Conservation (phyloP, 2,888 invertebrate species). For the Erebia aethiops region DNA sequence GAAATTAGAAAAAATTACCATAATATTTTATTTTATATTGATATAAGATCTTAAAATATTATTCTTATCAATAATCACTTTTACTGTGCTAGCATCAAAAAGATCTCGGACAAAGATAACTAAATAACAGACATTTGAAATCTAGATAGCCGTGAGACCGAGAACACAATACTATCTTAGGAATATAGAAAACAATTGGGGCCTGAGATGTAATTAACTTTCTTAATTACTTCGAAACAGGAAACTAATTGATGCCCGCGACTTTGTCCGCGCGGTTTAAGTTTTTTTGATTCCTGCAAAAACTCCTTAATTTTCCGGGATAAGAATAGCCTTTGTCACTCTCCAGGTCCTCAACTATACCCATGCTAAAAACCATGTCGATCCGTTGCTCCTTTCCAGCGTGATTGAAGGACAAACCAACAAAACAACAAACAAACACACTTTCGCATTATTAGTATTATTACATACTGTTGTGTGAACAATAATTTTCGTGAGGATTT, state of each 20-base stretch:
- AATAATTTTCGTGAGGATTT: neutral
- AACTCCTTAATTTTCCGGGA: no score
- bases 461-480: conserved; percentile 16
- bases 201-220: conserved; percentile 31
- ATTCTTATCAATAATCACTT: neutral
- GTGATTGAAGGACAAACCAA: no score
- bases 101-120: conserved; percentile 4
- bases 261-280: no score
- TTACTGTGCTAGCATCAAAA: neutral
- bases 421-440: no score
- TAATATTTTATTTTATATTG: no score
- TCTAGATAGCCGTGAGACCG: conserved; percentile 28
- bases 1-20: no score
- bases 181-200: conserved; percentile 11
- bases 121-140: conserved; percentile 23
- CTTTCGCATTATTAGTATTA: no score
- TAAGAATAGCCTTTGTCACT: no score
- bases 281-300: no score
- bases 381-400: no score
- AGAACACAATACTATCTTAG: conserved; percentile 26
- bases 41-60: neutral
- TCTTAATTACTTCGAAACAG: conserved; percentile 37
- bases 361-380: no score
- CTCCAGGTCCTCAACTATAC: no score
- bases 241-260: neutral